These are phyloP conservation scores for Dolichotis patagonum DNA, from an alignment of 2,113 vertebrate genomes.

Conservation along the genomic window DNA sequence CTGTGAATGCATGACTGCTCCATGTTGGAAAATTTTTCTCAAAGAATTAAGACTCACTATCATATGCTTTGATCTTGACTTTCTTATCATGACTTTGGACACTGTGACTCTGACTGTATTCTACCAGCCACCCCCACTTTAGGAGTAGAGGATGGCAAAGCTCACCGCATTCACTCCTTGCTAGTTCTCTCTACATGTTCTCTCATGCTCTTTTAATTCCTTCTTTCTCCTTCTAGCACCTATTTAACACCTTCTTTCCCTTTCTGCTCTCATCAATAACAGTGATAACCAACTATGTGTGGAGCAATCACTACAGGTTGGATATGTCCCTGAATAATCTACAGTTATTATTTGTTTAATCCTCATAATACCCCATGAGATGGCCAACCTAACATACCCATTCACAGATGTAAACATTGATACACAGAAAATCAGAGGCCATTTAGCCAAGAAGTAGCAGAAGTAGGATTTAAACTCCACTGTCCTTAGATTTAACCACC, in stretches of 20 bases:
- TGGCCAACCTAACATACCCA: neutral
- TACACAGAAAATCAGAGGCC: neutral
- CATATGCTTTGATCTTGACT: neutral
- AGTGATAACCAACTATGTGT: neutral
- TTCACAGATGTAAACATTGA: neutral
- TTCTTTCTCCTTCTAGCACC: neutral
- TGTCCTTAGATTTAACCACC: neutral
- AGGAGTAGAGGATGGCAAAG: neutral
- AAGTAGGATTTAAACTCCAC: neutral
- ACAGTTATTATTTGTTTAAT: neutral
- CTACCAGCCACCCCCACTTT: neutral
- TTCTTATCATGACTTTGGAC: neutral
- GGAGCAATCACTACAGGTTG: neutral
- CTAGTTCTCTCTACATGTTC: neutral
- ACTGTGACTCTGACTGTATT: neutral
- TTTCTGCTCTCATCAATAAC: neutral
- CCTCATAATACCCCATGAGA: neutral
- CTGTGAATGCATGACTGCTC: neutral
- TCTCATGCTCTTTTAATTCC: neutral
- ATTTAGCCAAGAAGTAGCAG: conserved; percentile 17
- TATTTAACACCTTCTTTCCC: neutral
- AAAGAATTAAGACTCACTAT: conserved; percentile 25
- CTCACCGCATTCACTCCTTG: neutral
- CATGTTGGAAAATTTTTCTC: conserved; percentile 14
- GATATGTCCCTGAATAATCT: neutral